These are phyloP conservation scores for Cichlasoma orientale DNA, from an alignment of 2,797 vertebrate species.

Conservation along the genomic window DNA sequence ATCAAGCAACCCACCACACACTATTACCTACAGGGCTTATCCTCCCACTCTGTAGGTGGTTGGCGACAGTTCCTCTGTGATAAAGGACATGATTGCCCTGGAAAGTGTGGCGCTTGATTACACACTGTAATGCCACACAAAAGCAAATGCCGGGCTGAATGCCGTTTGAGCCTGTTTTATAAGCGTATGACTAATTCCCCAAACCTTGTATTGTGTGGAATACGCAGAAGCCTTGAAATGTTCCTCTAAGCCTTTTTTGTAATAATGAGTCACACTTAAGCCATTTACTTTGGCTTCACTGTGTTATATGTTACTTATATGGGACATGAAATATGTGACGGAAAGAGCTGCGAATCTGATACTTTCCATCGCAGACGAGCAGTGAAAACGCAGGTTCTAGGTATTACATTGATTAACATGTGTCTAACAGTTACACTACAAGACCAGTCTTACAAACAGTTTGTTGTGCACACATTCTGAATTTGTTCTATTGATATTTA, in stretches of 20 bases:
- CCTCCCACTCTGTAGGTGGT: constrained; percentile 67
- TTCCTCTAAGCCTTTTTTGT: constrained; percentile 36
- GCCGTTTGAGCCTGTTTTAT: constrained; percentile 47
- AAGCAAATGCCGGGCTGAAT: constrained; percentile 43
- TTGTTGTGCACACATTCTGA: neutral
- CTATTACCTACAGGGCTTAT: constrained; percentile 59
- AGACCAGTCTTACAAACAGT: neutral
- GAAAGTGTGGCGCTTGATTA: constrained; percentile 66
- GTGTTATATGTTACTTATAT: constrained; percentile 36
- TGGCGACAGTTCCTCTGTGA: constrained; percentile 57
- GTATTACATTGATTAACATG: constrained; percentile 11
- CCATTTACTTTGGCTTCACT: constrained; percentile 36
- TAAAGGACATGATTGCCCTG: constrained; percentile 65
- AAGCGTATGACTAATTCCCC: constrained; percentile 66
- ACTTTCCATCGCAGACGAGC: constrained; percentile 1
- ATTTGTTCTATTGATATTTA: neutral
- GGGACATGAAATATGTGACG: constrained; percentile 22
- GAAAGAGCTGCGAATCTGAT: constrained; percentile 12
- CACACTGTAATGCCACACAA: constrained; percentile 62
- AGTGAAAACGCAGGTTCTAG: neutral
- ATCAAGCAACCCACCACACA: constrained; percentile 62
- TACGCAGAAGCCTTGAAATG: constrained; percentile 47
- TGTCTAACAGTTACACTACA: constrained; percentile 16
- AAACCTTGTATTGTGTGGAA: constrained; percentile 52
- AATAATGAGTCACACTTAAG: constrained; percentile 63